Base-by-base conservation (phyloP, 2,113 vertebrate species). In the Sigmodon hispidus region DNA sequence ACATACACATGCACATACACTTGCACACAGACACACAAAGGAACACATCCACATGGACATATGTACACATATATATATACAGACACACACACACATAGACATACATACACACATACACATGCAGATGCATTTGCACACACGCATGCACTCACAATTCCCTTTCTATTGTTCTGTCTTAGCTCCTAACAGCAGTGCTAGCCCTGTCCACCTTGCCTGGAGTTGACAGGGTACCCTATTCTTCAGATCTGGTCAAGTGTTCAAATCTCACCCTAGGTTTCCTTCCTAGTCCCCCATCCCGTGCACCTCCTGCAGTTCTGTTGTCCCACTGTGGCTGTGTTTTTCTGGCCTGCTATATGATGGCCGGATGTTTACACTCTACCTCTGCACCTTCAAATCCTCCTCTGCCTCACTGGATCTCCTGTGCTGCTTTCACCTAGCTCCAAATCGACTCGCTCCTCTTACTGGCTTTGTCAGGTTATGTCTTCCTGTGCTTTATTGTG, bases 401-500 rank as follows among this genome's bases (percentile, higher is more conserved):
- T 22, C 61, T 36, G 34, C 13, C 21, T 81, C 55, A 16, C 26
- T 40, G 36, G 17, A 40, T 48, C 73, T 73, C 10, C 63, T 4
- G 6, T 19, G 31, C 29, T 36, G 8, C 31, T 34, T 75, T 63
- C 15, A 1, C 31, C 4, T 22, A 48, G 12, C 0, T 0, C 34
- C 50, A 75, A 89, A 75, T 65, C 3, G n/a, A 55, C 36, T 45
- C 24, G 7, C 9, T 75, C 55, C 19, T 6, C 48, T 88, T 73
- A 92, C 15, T 45, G 55, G 55, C 76, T 81, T 48, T 26, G 55
- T 52, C 36, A 17, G 2, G 45, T 72, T 69, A 10, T 19, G 21
- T 50, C 3, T 21, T 76, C 12, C 2, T 61, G 34, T n/a, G 11
- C 26, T 84, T 67, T 40, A 59, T 12, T 1, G 26, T 36, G 9